Evolutionary conservation across 2,113 vertebrate species (phyloP).

Genomic region (Paradisaea rubra): DNA sequence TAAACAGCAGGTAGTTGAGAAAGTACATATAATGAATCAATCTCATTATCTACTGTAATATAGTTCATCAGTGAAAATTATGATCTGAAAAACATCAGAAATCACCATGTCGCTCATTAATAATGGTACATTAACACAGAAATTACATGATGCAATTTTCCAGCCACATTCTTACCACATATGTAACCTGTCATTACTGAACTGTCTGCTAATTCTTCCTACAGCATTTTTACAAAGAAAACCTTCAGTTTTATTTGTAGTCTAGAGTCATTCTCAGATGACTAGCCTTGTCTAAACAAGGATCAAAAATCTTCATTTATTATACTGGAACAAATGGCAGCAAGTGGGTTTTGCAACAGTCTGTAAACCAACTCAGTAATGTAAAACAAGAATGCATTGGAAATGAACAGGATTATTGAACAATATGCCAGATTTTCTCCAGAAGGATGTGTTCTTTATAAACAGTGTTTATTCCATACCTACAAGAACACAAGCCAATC

Average conservation of each 20-base stretch:
- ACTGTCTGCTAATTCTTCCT: neutral
- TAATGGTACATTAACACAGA: neutral
- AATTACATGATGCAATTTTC: neutral
- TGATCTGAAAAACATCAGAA: neutral
- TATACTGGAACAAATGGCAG: neutral
- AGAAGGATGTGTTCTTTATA: neutral
- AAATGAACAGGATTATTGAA: neutral
- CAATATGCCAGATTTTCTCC: neutral
- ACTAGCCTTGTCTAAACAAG: neutral
- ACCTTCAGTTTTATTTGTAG: neutral
- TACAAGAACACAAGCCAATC: neutral
- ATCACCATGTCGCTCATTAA: neutral
- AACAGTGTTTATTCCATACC: neutral
- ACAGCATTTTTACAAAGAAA: neutral
- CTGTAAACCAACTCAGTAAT: neutral
- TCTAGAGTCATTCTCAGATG: neutral
- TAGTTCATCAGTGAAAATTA: neutral
- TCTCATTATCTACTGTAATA: neutral
- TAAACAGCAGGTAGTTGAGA: neutral
- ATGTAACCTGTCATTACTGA: neutral
- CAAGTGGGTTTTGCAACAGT: neutral
- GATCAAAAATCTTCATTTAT: neutral
- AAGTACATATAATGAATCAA: neutral
- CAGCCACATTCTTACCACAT: neutral
- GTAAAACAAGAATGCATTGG: neutral